phyloP scores from a whole-genome alignment of 2,113 vertebrate genomes.

The Stegastes partitus region DNA sequence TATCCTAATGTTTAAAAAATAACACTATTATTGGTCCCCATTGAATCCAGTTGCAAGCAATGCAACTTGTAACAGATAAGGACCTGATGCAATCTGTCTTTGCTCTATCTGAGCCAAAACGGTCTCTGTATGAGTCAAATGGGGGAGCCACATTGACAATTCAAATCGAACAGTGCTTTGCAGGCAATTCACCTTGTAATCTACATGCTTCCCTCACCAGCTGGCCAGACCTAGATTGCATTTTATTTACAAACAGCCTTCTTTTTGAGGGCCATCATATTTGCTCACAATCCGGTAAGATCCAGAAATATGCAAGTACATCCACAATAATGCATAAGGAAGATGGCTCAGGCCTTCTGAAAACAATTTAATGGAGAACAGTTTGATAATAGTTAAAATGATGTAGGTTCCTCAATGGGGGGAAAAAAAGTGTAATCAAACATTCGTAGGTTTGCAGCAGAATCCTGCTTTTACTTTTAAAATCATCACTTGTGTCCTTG shows the following conservation, averaged over 20 bases:
- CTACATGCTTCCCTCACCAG: slow-evolving; percentile 70
- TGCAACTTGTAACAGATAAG: slow-evolving; percentile 92
- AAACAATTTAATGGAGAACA: slow-evolving; percentile 19
- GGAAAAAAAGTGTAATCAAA: slow-evolving; percentile 15
- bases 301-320: slow-evolving; percentile 64
- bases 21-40: slow-evolving; percentile 90
- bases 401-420: not conserved
- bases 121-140: slow-evolving; percentile 78
- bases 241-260: slow-evolving; percentile 79
- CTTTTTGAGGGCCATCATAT: slow-evolving; percentile 50
- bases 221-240: slow-evolving; percentile 70
- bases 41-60: slow-evolving; percentile 90
- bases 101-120: slow-evolving; percentile 85
- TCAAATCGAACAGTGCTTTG: slow-evolving; percentile 75
- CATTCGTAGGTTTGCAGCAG: not conserved
- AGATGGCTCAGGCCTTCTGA: slow-evolving; percentile 23
- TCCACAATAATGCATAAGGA: slow-evolving; percentile 8
- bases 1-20: slow-evolving; percentile 94
- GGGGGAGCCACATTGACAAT: slow-evolving; percentile 77
- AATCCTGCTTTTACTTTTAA: slow-evolving; percentile 2
- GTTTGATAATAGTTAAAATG: slow-evolving; percentile 39
- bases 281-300: slow-evolving; percentile 66
- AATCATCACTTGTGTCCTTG: slow-evolving; percentile 11
- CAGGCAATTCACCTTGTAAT: slow-evolving; percentile 82
- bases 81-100: slow-evolving; percentile 91